Base-by-base conservation (phyloP, 2,888 invertebrate genomes). In the Drosophila parthenogenetica region DNA sequence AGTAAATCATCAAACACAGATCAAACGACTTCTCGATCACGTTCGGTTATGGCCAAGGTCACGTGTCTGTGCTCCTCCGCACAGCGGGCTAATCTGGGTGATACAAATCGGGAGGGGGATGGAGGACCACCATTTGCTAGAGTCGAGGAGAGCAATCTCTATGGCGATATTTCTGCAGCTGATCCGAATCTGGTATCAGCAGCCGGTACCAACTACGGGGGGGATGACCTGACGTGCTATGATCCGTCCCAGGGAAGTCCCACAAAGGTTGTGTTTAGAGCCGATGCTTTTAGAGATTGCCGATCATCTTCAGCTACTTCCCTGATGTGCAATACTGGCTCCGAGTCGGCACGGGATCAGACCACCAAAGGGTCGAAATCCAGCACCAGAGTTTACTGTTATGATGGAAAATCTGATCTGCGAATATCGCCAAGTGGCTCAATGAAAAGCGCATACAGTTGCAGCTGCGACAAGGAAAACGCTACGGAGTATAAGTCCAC, bases 11-110 rank as follows among this genome's bases (percentile, higher is more conserved):
- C 80, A 3, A 62, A 32, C 5, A 53, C 68, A 2, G 63, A 70
- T 2, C 74, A 68, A 25, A 80, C 83, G 0, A 86, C 82, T 5
- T 83, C 74, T 0, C 57, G 87, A 2, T 83, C 83, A 3, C 87
- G 50, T 11, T 88, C 89, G 3, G 57, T 83, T 3, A 66, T 83
- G 60, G 81, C 54, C n/a, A 74, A 86, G 25, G 59, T 83, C 1
- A 83, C 84, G 5, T 86, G 89, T 7, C 67, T 83, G 11, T 88
- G 87, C 35, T 51, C 57, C 2, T 61, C 84, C 4, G 37, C 32
- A 7, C 57, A 75, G 11, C 53, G 55, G 13, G 42, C 68, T n/a
- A 45, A 48, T 5, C 43, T 67, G 2, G 48, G 58, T 5, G 45
- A 22, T 8, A 7, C 7, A 5, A 14, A 19, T 13, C 17, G 32